Evolutionary conservation across 2,888 invertebrate species (phyloP), one percentile per base, ranked within the genome.

Genomic region (Acleris cristana): DNA sequence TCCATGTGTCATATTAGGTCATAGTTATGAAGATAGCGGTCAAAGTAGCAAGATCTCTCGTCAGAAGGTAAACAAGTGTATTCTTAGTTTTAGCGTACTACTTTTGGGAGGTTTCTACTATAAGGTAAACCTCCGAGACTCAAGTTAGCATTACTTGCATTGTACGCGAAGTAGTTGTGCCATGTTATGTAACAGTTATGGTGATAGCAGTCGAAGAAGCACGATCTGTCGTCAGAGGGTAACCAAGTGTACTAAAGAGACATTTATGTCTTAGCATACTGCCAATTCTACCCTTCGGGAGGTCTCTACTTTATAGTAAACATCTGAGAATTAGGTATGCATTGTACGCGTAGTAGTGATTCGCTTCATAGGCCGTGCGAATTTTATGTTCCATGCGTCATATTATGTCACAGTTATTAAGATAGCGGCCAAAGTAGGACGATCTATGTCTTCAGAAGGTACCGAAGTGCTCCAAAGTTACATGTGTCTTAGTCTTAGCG

Each of bases 331-430:
- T 10, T 8, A 26, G 26, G 26, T 26, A 26, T 30, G 58, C 64
- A 58, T 48, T 65, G 54, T 65, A 59, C 59, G 48, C 64, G 7
- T 52, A 64, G 44, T 26, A 26, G 48, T 54, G 65, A 65, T 59
- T 57, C 58, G 54, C 48, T 54, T 19, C 65, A 21, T 59, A 34
- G 48, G 34, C 48, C 53, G 34, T n/a, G 48, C 30, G 21, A 53
- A 53, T 59, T 54, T 18, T 45, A 59, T 54, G 30, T 58, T 64
- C 53, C 21, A 56, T 51, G 51, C n/a, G n/a, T n/a, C n/a, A n/a
- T n/a, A n/a, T n/a, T n/a, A n/a, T n/a, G n/a, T n/a, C n/a, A n/a
- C n/a, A n/a, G n/a, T n/a, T n/a, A n/a, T n/a, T n/a, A n/a, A n/a
- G n/a, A n/a, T n/a, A n/a, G n/a, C n/a, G n/a, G n/a, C n/a, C 21